Evolutionary conservation across 2,888 invertebrate species (phyloP).

Genomic region (Lymantria dispar): DNA sequence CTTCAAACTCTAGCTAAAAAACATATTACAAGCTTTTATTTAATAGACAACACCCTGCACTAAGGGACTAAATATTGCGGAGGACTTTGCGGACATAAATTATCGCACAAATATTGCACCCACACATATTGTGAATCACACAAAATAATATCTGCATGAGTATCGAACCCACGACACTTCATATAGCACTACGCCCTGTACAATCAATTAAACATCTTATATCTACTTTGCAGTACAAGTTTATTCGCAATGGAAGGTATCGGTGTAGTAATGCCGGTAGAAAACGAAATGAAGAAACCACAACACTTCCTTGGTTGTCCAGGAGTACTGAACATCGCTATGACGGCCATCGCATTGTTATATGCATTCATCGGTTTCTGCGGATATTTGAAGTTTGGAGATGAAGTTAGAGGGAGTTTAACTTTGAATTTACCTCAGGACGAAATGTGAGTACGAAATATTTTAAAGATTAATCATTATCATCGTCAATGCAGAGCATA

Average conservation of each 20-base stretch:
- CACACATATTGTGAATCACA: too few species aligned
- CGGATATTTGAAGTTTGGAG: conserved; percentile 93
- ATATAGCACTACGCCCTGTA: too few species aligned
- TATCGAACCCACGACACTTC: too few species aligned
- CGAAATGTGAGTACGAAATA: conserved; percentile 81
- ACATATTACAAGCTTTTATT: too few species aligned
- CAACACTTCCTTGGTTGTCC: conserved; percentile 90
- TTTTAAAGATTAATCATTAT: too few species aligned
- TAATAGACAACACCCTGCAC: too few species aligned
- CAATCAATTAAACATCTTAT: background rate
- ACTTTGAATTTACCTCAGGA: conserved; percentile 91
- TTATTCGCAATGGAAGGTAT: conserved; percentile 99
- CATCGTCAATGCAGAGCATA: too few species aligned
- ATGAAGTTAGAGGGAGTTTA: conserved; percentile 86
- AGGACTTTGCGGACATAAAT: too few species aligned
- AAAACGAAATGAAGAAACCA: conserved; percentile 94
- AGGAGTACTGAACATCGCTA: conserved; percentile 94
- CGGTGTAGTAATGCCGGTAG: conserved; percentile 95
- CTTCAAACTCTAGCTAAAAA: too few species aligned
- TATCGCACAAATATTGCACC: too few species aligned
- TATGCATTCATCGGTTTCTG: conserved; percentile 94
- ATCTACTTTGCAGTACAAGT: conserved; percentile 85
- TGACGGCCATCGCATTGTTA: conserved; percentile 89
- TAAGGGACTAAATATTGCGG: too few species aligned
- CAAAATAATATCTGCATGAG: too few species aligned